A percentile compares a stretch with the other conserved stretches of the same genome.
These are phyloP conservation scores for Noctilio leporinus DNA, from an alignment of 2,113 vertebrate genomes.

Conservation along the genomic window DNA sequence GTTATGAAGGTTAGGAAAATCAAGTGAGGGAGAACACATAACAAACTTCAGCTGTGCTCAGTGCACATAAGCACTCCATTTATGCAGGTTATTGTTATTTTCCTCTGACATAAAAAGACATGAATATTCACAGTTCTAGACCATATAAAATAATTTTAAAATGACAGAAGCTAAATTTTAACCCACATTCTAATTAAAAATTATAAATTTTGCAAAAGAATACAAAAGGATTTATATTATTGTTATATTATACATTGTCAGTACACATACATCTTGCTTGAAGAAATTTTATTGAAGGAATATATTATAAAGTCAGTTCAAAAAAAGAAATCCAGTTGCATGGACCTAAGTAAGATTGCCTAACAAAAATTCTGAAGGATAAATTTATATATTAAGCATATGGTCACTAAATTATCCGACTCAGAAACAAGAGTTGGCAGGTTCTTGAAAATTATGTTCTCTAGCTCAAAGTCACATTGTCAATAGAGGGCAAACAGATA, in stretches of 20 bases:
- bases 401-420: not conserved
- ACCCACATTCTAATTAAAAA: not conserved
- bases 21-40: not conserved
- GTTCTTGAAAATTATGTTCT: not conserved
- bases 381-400: not conserved
- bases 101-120: not conserved
- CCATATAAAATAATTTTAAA: not conserved
- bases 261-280: not conserved
- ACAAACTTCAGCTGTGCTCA: rapidly evolving
- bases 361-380: not conserved
- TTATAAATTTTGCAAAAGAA: not conserved
- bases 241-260: not conserved
- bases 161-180: not conserved
- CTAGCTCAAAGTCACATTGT: not conserved
- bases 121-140: not conserved
- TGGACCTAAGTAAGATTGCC: not conserved
- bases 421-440: not conserved
- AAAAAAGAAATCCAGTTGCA: not conserved
- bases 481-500: not conserved
- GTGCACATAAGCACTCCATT: not conserved
- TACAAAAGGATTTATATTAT: not conserved
- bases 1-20: not conserved
- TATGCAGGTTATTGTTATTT: not conserved
- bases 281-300: not conserved
- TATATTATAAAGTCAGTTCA: not conserved